Percentiles rank a stretch among this genome's conserved stretches.
phyloP scores from a whole-genome alignment of 1,140 invertebrate genomes.

The Physella acuta region DNA sequence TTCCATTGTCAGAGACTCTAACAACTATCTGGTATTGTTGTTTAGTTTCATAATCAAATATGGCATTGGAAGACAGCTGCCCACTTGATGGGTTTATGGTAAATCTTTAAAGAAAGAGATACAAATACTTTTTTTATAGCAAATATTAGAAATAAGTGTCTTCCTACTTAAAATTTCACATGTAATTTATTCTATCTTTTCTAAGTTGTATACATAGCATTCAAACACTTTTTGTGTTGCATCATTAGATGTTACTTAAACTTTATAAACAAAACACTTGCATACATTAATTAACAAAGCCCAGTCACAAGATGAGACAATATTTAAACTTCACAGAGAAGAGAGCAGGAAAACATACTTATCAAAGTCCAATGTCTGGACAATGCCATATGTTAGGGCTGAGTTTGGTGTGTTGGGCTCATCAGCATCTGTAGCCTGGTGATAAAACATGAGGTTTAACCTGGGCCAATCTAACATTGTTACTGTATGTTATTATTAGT shows the following conservation, averaged over 20 bases:
- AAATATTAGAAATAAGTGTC: not conserved
- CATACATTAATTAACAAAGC: not conserved
- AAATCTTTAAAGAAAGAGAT: not conserved
- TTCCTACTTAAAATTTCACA: not conserved
- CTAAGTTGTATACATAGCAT: not conserved
- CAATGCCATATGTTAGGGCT: conserved; percentile 1
- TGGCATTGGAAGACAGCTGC: not conserved
- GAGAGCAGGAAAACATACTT: not conserved
- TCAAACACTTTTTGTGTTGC: not conserved
- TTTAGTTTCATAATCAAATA: conserved; percentile 19
- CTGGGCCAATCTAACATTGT: too few species aligned
- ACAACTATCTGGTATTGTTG: conserved; percentile 4
- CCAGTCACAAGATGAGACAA: not conserved
- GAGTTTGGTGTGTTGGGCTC: not conserved
- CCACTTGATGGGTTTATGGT: conserved; percentile 2
- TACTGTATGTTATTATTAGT: too few species aligned
- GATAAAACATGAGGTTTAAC: not conserved
- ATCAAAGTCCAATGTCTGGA: not conserved
- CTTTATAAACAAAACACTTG: not conserved
- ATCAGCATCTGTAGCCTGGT: not conserved
- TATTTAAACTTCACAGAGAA: not conserved
- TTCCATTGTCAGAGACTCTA: not conserved
- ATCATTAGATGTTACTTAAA: not conserved
- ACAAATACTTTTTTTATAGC: not conserved
- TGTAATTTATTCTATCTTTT: not conserved